Evolutionary conservation across 2,113 vertebrate species (phyloP).

Genomic region (Osmerus mordax): DNA sequence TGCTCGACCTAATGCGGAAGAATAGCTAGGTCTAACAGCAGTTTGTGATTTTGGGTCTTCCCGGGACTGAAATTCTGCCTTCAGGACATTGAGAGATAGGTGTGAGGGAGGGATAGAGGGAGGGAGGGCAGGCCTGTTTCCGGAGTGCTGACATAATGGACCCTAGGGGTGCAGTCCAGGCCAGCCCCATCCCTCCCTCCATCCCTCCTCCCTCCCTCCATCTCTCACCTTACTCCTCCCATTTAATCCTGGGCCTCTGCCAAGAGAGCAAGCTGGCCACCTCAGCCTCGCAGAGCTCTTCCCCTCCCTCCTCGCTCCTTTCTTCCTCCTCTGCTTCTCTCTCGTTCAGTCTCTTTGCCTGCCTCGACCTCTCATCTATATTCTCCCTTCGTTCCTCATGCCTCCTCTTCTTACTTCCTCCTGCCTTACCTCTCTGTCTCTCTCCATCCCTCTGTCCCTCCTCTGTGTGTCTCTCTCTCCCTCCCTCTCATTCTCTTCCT

Average conservation of each 20-base stretch:
- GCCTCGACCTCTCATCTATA: too few relatives aligned
- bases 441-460: neutral
- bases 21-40: too few relatives aligned
- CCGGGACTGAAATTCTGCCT: too few relatives aligned
- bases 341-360: neutral
- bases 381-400: neutral
- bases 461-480: neutral
- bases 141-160: conserved; percentile 6
- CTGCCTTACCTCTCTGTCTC: neutral
- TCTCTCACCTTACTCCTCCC: neutral
- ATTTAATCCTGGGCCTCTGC: conserved; percentile 28
- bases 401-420: neutral
- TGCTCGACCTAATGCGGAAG: too few relatives aligned
- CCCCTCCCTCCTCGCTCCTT: neutral
- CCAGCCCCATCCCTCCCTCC: neutral
- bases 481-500: neutral
- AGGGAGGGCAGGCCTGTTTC: neutral
- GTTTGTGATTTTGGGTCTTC: too few relatives aligned
- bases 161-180: neutral
- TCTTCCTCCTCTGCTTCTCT: neutral
- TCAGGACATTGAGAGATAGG: neutral
- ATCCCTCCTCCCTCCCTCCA: neutral
- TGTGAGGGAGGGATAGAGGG: neutral
- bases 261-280: conserved; percentile 8
- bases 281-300: neutral